Evolutionary conservation across 2,113 vertebrate genomes (phyloP).

Genomic region (Porphyrio hochstetteri): DNA sequence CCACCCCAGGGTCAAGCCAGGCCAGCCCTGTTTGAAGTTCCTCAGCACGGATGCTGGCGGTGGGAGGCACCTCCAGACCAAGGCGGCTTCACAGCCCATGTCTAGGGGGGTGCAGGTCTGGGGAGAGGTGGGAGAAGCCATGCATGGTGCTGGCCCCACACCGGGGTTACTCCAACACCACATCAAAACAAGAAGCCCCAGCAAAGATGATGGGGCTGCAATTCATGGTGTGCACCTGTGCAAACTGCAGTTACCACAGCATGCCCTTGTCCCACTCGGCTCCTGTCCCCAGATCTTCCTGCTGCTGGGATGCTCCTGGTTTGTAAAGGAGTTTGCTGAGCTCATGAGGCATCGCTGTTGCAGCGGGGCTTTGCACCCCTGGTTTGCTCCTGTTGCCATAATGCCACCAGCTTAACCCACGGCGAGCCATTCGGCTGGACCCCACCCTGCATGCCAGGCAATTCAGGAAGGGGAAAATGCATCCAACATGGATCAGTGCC

Average conservation of each 20-base stretch:
- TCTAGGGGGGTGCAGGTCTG: not conserved
- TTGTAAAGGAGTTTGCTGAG: not conserved
- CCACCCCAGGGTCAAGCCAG: not conserved
- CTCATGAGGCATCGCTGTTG: not conserved
- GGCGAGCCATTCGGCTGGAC: not conserved
- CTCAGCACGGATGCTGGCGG: not conserved
- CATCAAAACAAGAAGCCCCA: not conserved
- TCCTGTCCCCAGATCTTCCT: not conserved
- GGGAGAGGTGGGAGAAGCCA: not conserved
- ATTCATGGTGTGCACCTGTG: not conserved
- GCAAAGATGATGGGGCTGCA: not conserved
- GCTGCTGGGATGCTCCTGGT: not conserved
- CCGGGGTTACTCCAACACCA: not conserved
- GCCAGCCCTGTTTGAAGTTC: not conserved
- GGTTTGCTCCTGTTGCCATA: not conserved
- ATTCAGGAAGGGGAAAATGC: not conserved
- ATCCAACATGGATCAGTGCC: not conserved
- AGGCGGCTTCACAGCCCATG: not conserved
- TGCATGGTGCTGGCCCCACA: rapidly evolving
- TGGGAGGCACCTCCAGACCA: not conserved
- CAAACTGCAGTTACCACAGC: not conserved
- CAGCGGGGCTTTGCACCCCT: not conserved
- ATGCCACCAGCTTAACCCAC: not conserved
- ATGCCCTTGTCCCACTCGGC: rapidly evolving
- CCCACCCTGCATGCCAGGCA: no score